A percentile compares a stretch with the other conserved stretches of the same genome.
Evolutionary conservation across 1,140 invertebrate species (phyloP).

Genomic region (Eriosoma lanigerum): DNA sequence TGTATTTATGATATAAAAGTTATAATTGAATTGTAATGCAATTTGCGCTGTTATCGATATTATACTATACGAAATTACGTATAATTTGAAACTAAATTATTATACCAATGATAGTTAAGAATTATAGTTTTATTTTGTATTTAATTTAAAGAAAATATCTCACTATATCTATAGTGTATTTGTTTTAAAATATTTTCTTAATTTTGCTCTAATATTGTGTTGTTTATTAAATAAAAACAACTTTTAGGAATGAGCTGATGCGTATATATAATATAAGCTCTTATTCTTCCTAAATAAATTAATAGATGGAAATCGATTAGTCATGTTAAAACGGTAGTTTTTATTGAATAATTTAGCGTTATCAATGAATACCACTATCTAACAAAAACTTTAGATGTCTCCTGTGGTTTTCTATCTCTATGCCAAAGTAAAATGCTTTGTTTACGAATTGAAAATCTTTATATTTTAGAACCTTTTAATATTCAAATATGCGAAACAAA

Average conservation of each 20-base stretch:
- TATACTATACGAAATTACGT: too few species aligned
- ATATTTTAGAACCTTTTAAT: background rate
- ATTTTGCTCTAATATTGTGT: background rate
- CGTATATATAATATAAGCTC: background rate
- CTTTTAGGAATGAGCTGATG: background rate
- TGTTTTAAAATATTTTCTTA: background rate
- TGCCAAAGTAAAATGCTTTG: constrained; percentile 6
- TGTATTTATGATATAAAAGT: too few species aligned
- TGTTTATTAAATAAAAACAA: background rate
- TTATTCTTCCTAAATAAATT: background rate
- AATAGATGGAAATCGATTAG: constrained; percentile 6
- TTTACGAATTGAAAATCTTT: constrained; percentile 11
- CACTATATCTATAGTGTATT: too few species aligned
- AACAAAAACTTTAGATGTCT: constrained; percentile 22
- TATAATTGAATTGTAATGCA: too few species aligned
- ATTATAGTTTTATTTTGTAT: too few species aligned
- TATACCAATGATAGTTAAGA: too few species aligned
- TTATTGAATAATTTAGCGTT: constrained; percentile 15
- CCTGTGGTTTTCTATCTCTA: constrained; percentile 11
- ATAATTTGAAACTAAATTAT: too few species aligned
- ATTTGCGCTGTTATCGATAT: too few species aligned
- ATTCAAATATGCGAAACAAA: constrained; percentile 24
- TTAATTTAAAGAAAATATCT: too few species aligned
- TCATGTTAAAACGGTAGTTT: constrained; percentile 9
- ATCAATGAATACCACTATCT: constrained; percentile 21